These are phyloP conservation scores for Thalassarche chlororhynchos DNA, from an alignment of 2,113 vertebrate genomes.

Conservation along the genomic window DNA sequence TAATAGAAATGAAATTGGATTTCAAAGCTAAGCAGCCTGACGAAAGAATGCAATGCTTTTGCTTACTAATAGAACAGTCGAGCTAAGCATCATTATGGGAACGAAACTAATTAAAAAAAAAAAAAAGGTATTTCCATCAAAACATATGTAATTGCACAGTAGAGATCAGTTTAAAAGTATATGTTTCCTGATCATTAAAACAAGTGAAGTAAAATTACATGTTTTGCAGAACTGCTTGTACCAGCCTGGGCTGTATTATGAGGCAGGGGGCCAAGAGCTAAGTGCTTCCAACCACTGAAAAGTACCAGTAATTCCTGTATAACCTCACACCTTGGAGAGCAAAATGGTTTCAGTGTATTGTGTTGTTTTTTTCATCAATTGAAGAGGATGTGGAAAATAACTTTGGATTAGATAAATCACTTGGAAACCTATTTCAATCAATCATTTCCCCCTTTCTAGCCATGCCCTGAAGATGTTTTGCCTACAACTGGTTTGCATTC, in stretches of 20 bases:
- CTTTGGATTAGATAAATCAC: slow-evolving; percentile 46
- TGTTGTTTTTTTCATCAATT: background rate
- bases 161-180: slow-evolving; percentile 40
- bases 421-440: slow-evolving; percentile 49
- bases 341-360: background rate
- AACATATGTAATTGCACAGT: slow-evolving; percentile 52
- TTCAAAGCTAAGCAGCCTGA: background rate
- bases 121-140: slow-evolving; percentile 18
- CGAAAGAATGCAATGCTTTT: background rate
- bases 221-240: slow-evolving; percentile 46
- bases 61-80: slow-evolving; percentile 14
- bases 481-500: slow-evolving; percentile 13
- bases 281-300: background rate
- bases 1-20: background rate
- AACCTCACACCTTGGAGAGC: slow-evolving; percentile 18
- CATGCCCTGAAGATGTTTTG: slow-evolving; percentile 41
- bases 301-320: slow-evolving; percentile 44
- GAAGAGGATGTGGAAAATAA: slow-evolving; percentile 37
- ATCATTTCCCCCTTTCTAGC: slow-evolving; percentile 28
- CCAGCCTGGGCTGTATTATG: slow-evolving; percentile 26
- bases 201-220: slow-evolving; percentile 28
- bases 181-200: slow-evolving; percentile 55
- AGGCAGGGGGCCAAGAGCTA: slow-evolving; percentile 41
- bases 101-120: background rate
- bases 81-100: background rate